These are phyloP conservation scores for Drosophila cognata DNA, from an alignment of 2,888 invertebrate species.

Conservation along the genomic window DNA sequence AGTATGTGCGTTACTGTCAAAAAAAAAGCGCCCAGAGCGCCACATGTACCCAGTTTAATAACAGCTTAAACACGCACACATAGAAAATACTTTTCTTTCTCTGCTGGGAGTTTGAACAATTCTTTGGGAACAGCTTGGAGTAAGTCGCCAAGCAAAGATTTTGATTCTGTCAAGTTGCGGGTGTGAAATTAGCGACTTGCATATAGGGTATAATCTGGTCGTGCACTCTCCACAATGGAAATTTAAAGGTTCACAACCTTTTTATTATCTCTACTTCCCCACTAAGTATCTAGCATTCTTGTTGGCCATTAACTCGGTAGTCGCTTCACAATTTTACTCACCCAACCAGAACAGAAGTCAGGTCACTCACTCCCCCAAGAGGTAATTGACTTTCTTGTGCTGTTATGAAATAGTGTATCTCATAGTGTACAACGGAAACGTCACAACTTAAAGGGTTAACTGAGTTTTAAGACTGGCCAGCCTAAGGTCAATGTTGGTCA, in stretches of 20 bases:
- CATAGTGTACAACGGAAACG: conserved; percentile 26
- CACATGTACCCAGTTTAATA: neutral
- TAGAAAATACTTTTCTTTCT: neutral
- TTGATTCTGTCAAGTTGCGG: neutral
- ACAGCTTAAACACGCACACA: conserved; percentile 2
- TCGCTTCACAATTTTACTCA: conserved; percentile 50
- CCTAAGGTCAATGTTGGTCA: conserved; percentile 3
- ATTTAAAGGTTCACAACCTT: conserved; percentile 68
- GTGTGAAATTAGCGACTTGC: neutral
- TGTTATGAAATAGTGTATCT: conserved; percentile 34
- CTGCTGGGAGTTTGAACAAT: neutral
- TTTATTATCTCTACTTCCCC: conserved; percentile 50
- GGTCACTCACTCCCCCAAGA: conserved; percentile 39
- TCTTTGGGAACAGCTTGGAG: neutral
- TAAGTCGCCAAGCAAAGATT: neutral
- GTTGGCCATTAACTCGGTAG: conserved; percentile 68
- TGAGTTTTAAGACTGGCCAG: neutral
- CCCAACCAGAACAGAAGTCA: conserved; percentile 62
- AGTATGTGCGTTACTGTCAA: conserved; percentile 2
- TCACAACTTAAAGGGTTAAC: conserved; percentile 1
- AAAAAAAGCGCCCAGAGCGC: neutral
- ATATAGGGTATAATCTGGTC: conserved; percentile 1
- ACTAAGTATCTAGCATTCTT: conserved; percentile 59
- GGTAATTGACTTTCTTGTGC: conserved; percentile 46
- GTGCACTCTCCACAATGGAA: neutral